Percentiles rank a stretch among this genome's conserved stretches.
Conservation (phyloP, 2,888 invertebrate genomes). For the Pseudococcus viburni region DNA sequence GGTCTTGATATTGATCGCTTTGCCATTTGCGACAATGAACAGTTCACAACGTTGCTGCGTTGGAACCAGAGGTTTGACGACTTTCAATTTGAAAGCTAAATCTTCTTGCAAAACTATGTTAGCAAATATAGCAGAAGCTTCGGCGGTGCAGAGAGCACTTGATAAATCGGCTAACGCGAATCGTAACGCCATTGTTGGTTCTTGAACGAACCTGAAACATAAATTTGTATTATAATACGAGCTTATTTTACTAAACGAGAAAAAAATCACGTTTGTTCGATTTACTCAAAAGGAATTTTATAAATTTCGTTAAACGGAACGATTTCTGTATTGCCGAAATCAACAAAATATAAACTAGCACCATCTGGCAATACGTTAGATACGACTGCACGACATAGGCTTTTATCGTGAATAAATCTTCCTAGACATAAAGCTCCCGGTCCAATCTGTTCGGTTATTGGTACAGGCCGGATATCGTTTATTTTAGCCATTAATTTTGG, state of each 20-base stretch:
- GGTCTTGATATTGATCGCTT: conserved; percentile 74
- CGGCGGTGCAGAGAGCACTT: conserved; percentile 73
- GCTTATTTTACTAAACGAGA: neutral
- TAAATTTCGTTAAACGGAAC: conserved; percentile 80
- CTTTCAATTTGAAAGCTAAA: conserved; percentile 75
- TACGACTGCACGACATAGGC: conserved; percentile 83
- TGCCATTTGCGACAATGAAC: conserved; percentile 73
- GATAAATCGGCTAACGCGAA: conserved; percentile 80
- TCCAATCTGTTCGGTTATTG: conserved; percentile 79
- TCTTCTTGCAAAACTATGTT: conserved; percentile 78
- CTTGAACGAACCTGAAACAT: conserved; percentile 73
- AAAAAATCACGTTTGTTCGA: neutral
- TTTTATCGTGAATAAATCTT: conserved; percentile 79
- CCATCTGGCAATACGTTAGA: conserved; percentile 82
- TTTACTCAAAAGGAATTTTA: conserved; percentile 76
- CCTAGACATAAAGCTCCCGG: conserved; percentile 86
- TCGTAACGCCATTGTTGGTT: conserved; percentile 83
- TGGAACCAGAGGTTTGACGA: conserved; percentile 71
- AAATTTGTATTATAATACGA: neutral
- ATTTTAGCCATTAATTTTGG: conserved; percentile 78
- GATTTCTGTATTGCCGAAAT: conserved; percentile 81
- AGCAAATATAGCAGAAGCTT: conserved; percentile 82
- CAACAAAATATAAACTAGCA: conserved; percentile 77
- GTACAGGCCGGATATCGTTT: conserved; percentile 70
- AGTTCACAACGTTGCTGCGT: conserved; percentile 84